Conservation (phyloP, 1,140 invertebrate species). For the Philopotamus ludificatus region DNA sequence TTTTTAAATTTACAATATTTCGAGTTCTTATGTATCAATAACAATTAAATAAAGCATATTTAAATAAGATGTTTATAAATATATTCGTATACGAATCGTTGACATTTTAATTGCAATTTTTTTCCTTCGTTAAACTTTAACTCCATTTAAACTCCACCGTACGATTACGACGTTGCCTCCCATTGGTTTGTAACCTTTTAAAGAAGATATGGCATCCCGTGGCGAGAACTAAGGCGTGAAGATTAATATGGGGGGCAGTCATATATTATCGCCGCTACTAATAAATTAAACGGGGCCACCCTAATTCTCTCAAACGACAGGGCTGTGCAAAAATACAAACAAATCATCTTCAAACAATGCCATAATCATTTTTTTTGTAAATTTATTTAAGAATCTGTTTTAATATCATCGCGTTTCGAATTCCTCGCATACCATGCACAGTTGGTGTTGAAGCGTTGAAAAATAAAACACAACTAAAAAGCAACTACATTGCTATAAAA, state of each 20-base stretch:
- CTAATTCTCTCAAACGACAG: neutral
- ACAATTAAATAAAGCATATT: too few relatives aligned
- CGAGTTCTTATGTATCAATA: too few relatives aligned
- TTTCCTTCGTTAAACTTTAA: too few relatives aligned
- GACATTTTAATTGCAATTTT: too few relatives aligned
- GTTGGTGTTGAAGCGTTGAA: slow-evolving; percentile 33
- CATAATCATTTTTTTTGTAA: too few relatives aligned
- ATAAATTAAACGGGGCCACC: slow-evolving; percentile 6
- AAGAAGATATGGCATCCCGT: neutral
- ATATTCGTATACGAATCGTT: too few relatives aligned
- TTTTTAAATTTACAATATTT: too few relatives aligned
- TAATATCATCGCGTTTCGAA: neutral
- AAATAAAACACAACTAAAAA: slow-evolving; percentile 22
- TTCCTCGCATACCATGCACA: slow-evolving; percentile 30
- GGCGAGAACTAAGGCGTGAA: slow-evolving; percentile 30
- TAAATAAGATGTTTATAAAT: too few relatives aligned
- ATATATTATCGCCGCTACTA: slow-evolving; percentile 15
- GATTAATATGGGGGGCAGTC: slow-evolving; percentile 29
- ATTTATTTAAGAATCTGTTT: too few relatives aligned
- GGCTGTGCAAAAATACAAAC: too few relatives aligned
- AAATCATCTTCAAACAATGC: too few relatives aligned
- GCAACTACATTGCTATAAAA: slow-evolving; percentile 1
- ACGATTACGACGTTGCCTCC: neutral
- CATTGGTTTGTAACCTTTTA: neutral
- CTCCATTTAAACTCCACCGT: too few relatives aligned